Percentiles rank a stretch among this genome's conserved stretches.
Evolutionary conservation across 2,113 vertebrate species (phyloP).

Genomic region (Danionella cerebrum): DNA sequence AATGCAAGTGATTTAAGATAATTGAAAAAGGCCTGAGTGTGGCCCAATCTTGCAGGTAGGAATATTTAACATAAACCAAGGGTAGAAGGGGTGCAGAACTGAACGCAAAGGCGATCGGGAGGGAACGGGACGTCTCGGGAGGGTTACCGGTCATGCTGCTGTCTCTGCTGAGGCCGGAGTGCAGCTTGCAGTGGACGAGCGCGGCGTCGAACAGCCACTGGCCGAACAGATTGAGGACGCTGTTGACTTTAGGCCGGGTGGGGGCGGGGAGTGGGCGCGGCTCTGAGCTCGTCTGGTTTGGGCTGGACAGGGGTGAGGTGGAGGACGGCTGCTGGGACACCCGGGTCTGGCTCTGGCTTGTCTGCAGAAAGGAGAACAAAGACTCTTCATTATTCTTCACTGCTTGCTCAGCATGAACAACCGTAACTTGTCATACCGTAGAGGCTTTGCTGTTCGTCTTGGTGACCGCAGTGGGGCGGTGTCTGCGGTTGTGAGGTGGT

Average conservation of each 20-base stretch:
- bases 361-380: conserved; percentile 48
- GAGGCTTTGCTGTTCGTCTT: conserved; percentile 76
- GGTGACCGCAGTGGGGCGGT: conserved; percentile 77
- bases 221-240: conserved; percentile 88
- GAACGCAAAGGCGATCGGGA: too few species aligned
- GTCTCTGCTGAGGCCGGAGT: conserved; percentile 82
- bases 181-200: conserved; percentile 83
- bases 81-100: conserved; percentile 16
- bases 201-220: conserved; percentile 90
- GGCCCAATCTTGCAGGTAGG: conserved; percentile 75
- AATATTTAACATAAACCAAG: conserved; percentile 50
- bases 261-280: conserved; percentile 80
- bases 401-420: too few species aligned
- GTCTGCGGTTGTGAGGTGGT: conserved; percentile 77
- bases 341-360: conserved; percentile 66
- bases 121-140: too few species aligned
- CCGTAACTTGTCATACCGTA: conserved; percentile 57
- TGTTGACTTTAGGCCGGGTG: conserved; percentile 85
- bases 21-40: conserved; percentile 33
- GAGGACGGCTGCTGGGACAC: conserved; percentile 76
- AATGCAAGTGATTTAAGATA: too few species aligned
- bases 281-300: conserved; percentile 81
- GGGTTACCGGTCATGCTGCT: conserved; percentile 84
- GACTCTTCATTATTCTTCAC: too few species aligned
- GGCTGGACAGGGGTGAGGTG: conserved; percentile 79